A percentile compares a stretch with the other conserved stretches of the same genome.
Evolutionary conservation across 2,888 invertebrate genomes (phyloP).

Genomic region (Caenorhabditis virilis): DNA sequence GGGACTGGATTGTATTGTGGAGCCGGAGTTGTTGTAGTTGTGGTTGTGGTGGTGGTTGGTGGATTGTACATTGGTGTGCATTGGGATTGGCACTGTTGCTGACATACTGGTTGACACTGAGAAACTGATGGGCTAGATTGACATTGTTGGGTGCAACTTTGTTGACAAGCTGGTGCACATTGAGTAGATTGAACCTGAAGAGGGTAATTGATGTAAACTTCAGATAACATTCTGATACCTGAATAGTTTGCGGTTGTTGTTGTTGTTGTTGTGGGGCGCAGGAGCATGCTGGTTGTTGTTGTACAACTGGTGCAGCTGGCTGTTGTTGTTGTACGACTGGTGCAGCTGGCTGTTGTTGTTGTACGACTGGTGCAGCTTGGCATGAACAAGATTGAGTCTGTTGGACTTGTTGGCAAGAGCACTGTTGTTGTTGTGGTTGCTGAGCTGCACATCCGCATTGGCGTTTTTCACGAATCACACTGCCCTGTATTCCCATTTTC

Average conservation of each 20-base stretch:
- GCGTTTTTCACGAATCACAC: constrained; percentile 51
- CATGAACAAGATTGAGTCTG: constrained; percentile 46
- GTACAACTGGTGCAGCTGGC: constrained; percentile 20
- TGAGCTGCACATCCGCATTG: constrained; percentile 50
- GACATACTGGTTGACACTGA: constrained; percentile 42
- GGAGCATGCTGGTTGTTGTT: constrained; percentile 34
- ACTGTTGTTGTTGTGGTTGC: constrained; percentile 37
- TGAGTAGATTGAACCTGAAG: constrained; percentile 37
- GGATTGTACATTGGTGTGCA: constrained; percentile 30
- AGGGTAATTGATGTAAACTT: not conserved
- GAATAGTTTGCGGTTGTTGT: constrained; percentile 35
- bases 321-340: too few species aligned
- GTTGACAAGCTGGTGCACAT: constrained; percentile 49
- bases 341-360: too few species aligned
- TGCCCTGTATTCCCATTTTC: constrained; percentile 34
- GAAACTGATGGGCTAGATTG: constrained; percentile 18
- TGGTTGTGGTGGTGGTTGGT: constrained; percentile 16
- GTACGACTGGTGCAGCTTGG: constrained; percentile 46
- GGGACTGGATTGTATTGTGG: constrained; percentile 28
- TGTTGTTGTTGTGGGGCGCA: constrained; percentile 43
- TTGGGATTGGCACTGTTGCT: constrained; percentile 37
- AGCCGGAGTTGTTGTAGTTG: constrained; percentile 27
- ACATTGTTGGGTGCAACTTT: constrained; percentile 39
- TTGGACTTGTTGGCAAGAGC: constrained; percentile 41
- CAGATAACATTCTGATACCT: not conserved